Evolutionary conservation across 2,888 invertebrate species (phyloP), one percentile per base, ranked within the genome.

Genomic region (Scaptomyza parva): DNA sequence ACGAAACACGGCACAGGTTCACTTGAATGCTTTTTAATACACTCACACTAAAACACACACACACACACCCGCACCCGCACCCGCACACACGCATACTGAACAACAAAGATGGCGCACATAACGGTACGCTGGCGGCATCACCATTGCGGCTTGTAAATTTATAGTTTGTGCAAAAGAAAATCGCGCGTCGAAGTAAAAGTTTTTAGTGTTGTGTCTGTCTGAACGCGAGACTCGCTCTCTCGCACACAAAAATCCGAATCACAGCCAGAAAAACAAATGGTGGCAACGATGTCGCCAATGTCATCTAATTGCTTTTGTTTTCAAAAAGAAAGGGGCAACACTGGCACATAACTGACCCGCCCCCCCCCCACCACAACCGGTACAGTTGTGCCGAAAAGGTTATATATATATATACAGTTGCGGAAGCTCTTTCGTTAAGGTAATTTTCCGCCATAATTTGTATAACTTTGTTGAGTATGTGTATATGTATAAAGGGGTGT

Each of bases 251-350:
- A n/a, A n/a, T n/a, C n/a, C 72, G 66, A 70, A 73, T 61, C 64
- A 63, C 60, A 62, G 63, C 47, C 71, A 78, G 2, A 33, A 33
- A 37, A 9, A 67, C 66, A 71, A 86, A 76, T 86, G 85, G 82
- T 65, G 85, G 82, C 66, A 71, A 57, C 76, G n/a, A n/a, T n/a
- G 50, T 64, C 52, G 72, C 50, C 63, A 55, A 59, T 72, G 72
- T 75, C 85, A 84, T 84, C 87, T 82, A 82, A 82, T 82, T 82
- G 81, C 87, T 82, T 86, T 80, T 86, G 87, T 82, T 86, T 68
- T 20, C 61, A 30, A 28, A 28, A 28, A 2, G 9, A 28, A 2
- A 5, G 26, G 64, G 59, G 45, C 40, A 67, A 61, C 58, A 35
- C 44, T 54, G 57, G 45, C 60, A 61, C 40, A 53, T 53, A 54